Conservation (phyloP, 2,888 invertebrate species). For the Crossocerus cetratus region DNA sequence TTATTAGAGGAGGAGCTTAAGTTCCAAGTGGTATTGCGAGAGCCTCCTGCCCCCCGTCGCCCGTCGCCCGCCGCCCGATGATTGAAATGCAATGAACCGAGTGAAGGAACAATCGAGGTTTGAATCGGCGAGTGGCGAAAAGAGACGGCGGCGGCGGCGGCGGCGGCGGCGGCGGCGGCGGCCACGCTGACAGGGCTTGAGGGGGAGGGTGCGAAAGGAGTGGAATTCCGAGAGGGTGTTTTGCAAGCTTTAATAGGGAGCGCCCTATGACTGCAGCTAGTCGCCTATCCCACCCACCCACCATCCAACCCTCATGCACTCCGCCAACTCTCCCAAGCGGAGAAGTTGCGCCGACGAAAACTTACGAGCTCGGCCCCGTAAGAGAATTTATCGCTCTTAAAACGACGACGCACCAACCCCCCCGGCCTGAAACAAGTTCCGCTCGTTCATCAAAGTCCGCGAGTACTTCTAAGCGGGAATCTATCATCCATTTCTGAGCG, state of each 20-base stretch:
- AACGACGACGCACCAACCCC: neutral
- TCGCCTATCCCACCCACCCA: neutral
- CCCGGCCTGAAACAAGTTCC: neutral
- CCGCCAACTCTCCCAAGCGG: neutral
- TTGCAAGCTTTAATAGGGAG: neutral
- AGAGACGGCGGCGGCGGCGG: neutral
- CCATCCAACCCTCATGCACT: neutral
- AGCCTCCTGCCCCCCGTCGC: too few species aligned
- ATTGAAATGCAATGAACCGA: conserved; percentile 1
- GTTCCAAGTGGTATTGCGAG: conserved; percentile 2
- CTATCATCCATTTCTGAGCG: neutral
- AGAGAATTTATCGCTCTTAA: conserved; percentile 3
- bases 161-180: neutral
- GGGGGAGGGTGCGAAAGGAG: neutral
- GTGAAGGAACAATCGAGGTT: neutral
- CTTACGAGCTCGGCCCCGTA: neutral
- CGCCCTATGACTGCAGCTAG: neutral
- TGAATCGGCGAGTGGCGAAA: neutral
- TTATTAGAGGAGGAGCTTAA: conserved; percentile 12
- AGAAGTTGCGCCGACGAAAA: neutral
- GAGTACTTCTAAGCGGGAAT: neutral
- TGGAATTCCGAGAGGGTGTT: neutral
- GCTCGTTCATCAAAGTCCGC: conserved; percentile 6
- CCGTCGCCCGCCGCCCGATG: too few species aligned
- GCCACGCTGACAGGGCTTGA: neutral